A percentile compares a stretch with the other conserved stretches of the same genome.
Evolutionary conservation across 2,113 vertebrate genomes (phyloP).

Genomic region (Columba livia): DNA sequence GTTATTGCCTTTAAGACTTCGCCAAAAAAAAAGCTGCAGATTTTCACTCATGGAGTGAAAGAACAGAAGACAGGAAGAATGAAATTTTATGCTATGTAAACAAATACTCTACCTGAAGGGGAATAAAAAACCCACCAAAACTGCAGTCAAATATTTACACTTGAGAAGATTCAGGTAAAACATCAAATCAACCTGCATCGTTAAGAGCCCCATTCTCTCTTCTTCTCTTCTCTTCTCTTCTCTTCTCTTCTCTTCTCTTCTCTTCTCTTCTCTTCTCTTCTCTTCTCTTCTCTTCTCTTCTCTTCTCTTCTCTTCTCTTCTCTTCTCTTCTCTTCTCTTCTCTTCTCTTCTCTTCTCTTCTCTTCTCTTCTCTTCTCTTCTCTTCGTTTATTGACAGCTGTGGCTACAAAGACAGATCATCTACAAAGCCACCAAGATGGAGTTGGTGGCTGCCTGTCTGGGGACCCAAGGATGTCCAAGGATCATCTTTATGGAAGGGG

Average conservation of each 20-base stretch:
- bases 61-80: constrained; percentile 28
- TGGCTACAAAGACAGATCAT: not conserved
- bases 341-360: not conserved
- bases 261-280: not conserved
- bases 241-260: not conserved
- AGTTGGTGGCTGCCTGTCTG: not conserved
- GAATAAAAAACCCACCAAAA: constrained; percentile 46
- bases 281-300: not conserved
- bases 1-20: not conserved
- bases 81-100: constrained; percentile 48
- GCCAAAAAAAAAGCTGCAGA: constrained; percentile 1
- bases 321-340: not conserved
- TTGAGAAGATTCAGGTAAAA: constrained; percentile 62
- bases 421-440: not conserved
- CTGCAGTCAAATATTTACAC: constrained; percentile 60
- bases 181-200: constrained; percentile 48
- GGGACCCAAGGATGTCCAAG: not conserved
- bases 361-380: not conserved
- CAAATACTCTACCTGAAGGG: constrained; percentile 63
- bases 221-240: not conserved
- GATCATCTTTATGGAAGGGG: not conserved
- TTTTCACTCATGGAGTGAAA: constrained; percentile 2
- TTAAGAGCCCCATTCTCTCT: constrained; percentile 23
- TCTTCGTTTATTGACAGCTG: not conserved
- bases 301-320: not conserved